Base-by-base conservation (phyloP, 1,140 invertebrate species). In the Philaenus spumarius region DNA sequence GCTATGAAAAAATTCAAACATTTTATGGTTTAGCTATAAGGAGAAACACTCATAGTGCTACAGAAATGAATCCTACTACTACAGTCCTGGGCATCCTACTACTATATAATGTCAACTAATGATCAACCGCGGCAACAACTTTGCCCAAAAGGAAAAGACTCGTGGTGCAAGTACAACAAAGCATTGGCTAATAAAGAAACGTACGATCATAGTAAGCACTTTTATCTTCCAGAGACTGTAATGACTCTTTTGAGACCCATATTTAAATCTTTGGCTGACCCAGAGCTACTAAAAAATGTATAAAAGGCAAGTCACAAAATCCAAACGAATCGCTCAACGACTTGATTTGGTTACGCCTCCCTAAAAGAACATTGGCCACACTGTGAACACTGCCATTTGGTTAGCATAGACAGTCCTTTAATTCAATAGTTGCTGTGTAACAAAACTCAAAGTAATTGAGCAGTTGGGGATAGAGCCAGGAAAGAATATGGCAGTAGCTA, bases 111-210 rank as follows among this genome's bases (percentile, higher is more conserved):
- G n/a, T 62, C 60, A 9, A 59, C 20, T 22, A 39, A 62, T 39
- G 37, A 59, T 20, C 6, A 42, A 14, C 60, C 60, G 22, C 53
- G 59, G 23, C 56, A 62, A 42, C 24, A 12, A 2, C 43, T 62
- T n/a, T 62, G 60, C 37, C 56, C 60, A 1, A 35, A 14, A 15
- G 42, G 37, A n/a, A 7, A 19, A 12, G 23, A 55, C n/a, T 35
- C 47, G 3, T 54, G 60, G 56, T 62, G 60, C 39, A 62, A 62
- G 40, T 62, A 59, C 40, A 34, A 45, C 22, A 58, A 40, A n/a
- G 34, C 43, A 4, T n/a, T 30, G 17, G 17, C 9, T 39, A n/a
- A 46, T 35, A 53, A 39, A 9, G 9, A 35, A 37, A 42, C 50
- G 26, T 59, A 59, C 17, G 43, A 55, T 14, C 50, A 55, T 15